Percentiles rank a stretch among this genome's conserved stretches.
phyloP scores from a whole-genome alignment of 2,113 vertebrate genomes.

The Platichthys flesus region DNA sequence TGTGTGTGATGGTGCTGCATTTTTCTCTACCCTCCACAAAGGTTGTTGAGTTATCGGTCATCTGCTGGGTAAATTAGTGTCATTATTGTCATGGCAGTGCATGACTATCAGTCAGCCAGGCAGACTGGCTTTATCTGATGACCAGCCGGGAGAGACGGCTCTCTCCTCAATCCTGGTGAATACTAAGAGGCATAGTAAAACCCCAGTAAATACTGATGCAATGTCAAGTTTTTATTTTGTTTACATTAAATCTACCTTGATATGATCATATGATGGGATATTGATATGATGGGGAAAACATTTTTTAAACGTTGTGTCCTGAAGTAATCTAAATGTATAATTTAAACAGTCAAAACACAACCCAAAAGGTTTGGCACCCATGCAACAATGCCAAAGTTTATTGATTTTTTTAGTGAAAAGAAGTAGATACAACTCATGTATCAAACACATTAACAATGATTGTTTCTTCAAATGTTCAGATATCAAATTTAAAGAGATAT shows the following conservation, averaged over 20 bases:
- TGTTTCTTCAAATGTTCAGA: neutral
- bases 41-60: conserved; percentile 79
- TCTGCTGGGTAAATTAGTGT: conserved; percentile 79
- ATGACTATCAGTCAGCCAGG: conserved; percentile 75
- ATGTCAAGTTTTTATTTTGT: neutral
- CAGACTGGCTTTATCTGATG: conserved; percentile 77
- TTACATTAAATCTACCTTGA: neutral
- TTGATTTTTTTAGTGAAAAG: neutral
- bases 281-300: neutral
- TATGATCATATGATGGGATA: too few relatives aligned
- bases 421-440: neutral
- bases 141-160: conserved; percentile 59
- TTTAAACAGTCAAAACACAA: neutral
- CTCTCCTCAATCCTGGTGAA: conserved; percentile 53
- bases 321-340: too few relatives aligned
- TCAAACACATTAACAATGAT: neutral
- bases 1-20: conserved; percentile 38
- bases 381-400: neutral
- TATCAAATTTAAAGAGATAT: too few relatives aligned
- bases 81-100: conserved; percentile 76
- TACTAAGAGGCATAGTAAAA: conserved; percentile 28
- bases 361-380: neutral
- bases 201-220: neutral
- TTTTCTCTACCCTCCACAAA: conserved; percentile 55
- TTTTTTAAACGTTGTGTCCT: too few relatives aligned